A percentile compares a stretch with the other conserved stretches of the same genome.
These are phyloP conservation scores for Petrocephalus sullivani DNA, from an alignment of 2,797 vertebrate species.

Conservation along the genomic window DNA sequence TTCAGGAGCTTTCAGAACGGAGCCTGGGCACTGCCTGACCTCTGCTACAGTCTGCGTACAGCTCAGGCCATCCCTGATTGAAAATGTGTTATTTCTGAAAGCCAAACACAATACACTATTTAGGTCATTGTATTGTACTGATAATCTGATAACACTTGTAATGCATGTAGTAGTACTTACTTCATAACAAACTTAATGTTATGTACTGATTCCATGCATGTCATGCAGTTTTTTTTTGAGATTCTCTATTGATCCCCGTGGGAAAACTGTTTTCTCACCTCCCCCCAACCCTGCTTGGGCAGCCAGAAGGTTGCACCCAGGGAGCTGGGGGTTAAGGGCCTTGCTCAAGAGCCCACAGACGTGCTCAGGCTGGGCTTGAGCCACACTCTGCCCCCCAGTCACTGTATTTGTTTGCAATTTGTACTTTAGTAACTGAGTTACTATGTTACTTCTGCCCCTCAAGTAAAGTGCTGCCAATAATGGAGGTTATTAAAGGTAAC, in stretches of 20 bases:
- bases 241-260: too few relatives aligned
- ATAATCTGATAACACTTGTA: not conserved
- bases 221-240: not conserved
- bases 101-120: not conserved
- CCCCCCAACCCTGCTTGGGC: too few relatives aligned
- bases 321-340: too few relatives aligned
- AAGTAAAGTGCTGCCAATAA: not conserved
- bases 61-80: not conserved
- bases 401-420: not conserved
- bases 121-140: not conserved
- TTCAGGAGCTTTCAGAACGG: not conserved
- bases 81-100: not conserved
- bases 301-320: too few relatives aligned
- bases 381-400: too few relatives aligned
- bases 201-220: not conserved
- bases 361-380: too few relatives aligned
- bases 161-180: not conserved
- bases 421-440: not conserved
- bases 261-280: too few relatives aligned
- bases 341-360: too few relatives aligned
- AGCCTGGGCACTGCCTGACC: not conserved
- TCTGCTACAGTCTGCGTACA: not conserved
- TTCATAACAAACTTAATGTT: not conserved
- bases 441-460: not conserved
- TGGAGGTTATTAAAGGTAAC: not conserved